Base-by-base conservation (phyloP, 2,113 vertebrate species). In the Scolopax mira region DNA sequence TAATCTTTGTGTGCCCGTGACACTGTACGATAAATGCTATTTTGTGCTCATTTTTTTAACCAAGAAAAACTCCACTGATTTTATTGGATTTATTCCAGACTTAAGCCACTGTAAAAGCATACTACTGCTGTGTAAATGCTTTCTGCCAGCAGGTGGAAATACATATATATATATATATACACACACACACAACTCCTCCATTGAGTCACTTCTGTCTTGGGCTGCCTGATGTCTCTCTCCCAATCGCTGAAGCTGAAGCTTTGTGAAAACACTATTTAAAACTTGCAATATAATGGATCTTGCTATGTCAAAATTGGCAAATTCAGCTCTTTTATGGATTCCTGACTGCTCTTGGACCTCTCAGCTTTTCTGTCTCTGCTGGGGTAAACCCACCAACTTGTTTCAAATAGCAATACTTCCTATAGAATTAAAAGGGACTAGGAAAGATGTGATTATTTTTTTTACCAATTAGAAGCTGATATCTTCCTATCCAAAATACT, bases 111-210 rank as follows among this genome's bases (percentile, higher is more conserved):
- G 60, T 78, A 52, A 81, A 80, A 74, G 39, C n/a, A 44, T 73
- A 18, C 51, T 62, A 8, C 52, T 93, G 61, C 77, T 90, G 64
- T 85, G 83, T 74, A 67, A 92, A 89, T 37, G 18, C 52, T 80
- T 86, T 44, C 84, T 90, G 37, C 92, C 96, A 95, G 85, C 96
- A 92, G 92, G 85, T 97, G 94, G 90, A 95, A 93, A 94, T 71
- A 11, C 28, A n/a, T 51, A 81, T 89, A 35, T 46, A 80, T 49
- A 94, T 71, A 13, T 33, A n/a, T 51, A 81, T 89, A 35, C 39
- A 13, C 28, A n/a, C 46, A 80, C 86, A n/a, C 42, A 73, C 85
- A 86, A 74, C 61, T 93, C 77, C 42, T 90, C 14, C 52, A 67
- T 67, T 89, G 84, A 62, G 61, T 93, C 74, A 19, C 6, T 54